A percentile compares a stretch with the other conserved stretches of the same genome.
phyloP scores from a whole-genome alignment of 2,113 vertebrate species.

The Pangasianodon hypophthalmus region DNA sequence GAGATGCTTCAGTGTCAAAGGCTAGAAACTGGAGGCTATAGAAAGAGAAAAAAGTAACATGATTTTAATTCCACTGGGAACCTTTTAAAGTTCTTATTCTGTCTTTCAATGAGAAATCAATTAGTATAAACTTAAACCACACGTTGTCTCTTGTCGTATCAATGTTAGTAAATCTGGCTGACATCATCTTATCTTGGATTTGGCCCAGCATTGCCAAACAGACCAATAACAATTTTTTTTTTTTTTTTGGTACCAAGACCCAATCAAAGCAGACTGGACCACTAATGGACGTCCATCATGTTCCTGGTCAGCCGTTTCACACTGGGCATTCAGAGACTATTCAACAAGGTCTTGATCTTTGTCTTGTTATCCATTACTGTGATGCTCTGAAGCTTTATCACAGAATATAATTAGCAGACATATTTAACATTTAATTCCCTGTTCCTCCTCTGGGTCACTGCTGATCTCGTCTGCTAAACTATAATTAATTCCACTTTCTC shows the following conservation, averaged over 20 bases:
- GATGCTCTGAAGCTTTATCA: conserved; percentile 21
- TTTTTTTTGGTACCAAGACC: not conserved
- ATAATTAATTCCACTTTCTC: conserved; percentile 32
- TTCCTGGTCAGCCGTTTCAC: not conserved
- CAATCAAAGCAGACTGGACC: not conserved
- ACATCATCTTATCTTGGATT: not conserved
- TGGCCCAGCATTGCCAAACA: not conserved
- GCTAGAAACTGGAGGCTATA: conserved; percentile 94
- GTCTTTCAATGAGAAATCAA: not conserved
- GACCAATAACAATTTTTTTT: not conserved
- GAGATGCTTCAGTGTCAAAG: conserved; percentile 97
- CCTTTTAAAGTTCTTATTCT: not conserved
- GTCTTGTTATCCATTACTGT: conserved; percentile 10
- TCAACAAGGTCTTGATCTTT: not conserved
- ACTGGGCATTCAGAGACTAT: not conserved
- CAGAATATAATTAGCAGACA: conserved; percentile 16
- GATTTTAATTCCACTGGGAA: not conserved
- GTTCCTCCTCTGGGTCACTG: conserved; percentile 18
- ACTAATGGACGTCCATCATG: not conserved
- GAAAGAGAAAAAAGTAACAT: conserved; percentile 19
- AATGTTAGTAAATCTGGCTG: not conserved
- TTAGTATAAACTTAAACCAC: not conserved
- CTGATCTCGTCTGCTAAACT: conserved; percentile 14
- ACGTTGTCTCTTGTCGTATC: not conserved
- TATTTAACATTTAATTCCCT: conserved; percentile 14